phyloP scores from a whole-genome alignment of 2,888 invertebrate genomes.

The Automeris io region DNA sequence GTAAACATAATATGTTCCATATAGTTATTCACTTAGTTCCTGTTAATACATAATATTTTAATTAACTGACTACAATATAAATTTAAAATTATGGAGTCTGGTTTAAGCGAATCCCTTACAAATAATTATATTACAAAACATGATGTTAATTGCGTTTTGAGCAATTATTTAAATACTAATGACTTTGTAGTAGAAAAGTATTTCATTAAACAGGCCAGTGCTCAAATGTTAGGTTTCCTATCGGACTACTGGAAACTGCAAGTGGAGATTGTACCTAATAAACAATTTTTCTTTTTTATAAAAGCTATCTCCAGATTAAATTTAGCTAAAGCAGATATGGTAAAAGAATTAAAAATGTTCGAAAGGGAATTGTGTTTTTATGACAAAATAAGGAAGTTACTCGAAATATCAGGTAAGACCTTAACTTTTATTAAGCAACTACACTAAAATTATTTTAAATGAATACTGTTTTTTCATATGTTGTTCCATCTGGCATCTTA shows the following conservation, averaged over 20 bases:
- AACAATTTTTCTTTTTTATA: conserved; percentile 44
- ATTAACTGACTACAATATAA: not conserved
- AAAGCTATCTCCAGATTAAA: conserved; percentile 54
- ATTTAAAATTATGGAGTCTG: not conserved
- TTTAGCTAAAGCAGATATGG: conserved; percentile 55
- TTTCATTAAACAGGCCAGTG: conserved; percentile 42
- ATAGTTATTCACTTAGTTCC: not conserved
- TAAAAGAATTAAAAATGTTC: conserved; percentile 46
- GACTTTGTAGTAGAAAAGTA: conserved; percentile 32
- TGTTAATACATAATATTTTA: not conserved
- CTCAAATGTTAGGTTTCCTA: conserved; percentile 62
- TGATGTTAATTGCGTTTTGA: conserved; percentile 39
- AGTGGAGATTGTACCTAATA: conserved; percentile 25
- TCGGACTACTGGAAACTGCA: conserved; percentile 61
- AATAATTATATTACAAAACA: conserved; percentile 30
- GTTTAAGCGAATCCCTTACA: not conserved
- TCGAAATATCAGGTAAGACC: conserved; percentile 42
- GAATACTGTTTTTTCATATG: too few species aligned
- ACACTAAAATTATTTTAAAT: too few species aligned
- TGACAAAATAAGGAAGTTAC: conserved; percentile 35
- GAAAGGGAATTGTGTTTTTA: conserved; percentile 56
- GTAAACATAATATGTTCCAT: not conserved
- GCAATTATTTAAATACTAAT: conserved; percentile 24
- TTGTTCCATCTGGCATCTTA: too few species aligned
- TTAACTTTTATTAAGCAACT: too few species aligned